These are phyloP conservation scores for Drosophila kambysellisi DNA, from an alignment of 2,888 invertebrate species.

Conservation along the genomic window DNA sequence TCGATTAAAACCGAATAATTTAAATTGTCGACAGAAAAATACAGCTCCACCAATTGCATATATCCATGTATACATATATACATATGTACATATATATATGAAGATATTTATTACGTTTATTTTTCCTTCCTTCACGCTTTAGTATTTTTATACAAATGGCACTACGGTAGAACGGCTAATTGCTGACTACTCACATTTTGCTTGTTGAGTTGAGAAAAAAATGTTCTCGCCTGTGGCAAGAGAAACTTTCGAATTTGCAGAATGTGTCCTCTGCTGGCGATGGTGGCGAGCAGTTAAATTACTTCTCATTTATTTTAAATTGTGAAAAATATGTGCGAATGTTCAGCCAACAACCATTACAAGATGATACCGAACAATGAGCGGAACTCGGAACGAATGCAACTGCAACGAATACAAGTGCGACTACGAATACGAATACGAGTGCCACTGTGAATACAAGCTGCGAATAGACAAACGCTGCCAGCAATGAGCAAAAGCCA, in stretches of 20 bases:
- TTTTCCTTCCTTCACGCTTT: background rate
- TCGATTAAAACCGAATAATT: conserved; percentile 6
- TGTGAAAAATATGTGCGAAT: conserved; percentile 79
- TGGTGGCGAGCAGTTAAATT: conserved; percentile 73
- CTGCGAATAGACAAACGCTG: conserved; percentile 29
- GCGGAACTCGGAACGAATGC: conserved; percentile 32
- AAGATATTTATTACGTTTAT: background rate
- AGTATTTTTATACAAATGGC: conserved; percentile 19
- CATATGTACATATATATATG: background rate
- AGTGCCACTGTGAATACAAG: conserved; percentile 12
- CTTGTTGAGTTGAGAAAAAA: conserved; percentile 26
- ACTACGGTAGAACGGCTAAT: conserved; percentile 57
- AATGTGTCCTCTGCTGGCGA: conserved; percentile 43
- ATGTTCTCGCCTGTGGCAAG: conserved; percentile 50
- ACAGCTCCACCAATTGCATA: background rate
- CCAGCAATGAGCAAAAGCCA: conserved; percentile 51
- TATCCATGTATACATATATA: background rate
- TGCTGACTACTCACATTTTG: conserved; percentile 66
- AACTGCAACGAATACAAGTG: conserved; percentile 19
- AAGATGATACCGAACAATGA: conserved; percentile 65
- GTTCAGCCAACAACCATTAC: conserved; percentile 64
- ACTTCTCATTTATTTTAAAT: conserved; percentile 80
- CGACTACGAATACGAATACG: conserved; percentile 7
- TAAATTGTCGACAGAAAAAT: conserved; percentile 2
- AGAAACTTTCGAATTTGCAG: conserved; percentile 38